These are phyloP conservation scores for Cardiocondyla obscurior DNA, from an alignment of 1,140 invertebrate species.

Conservation along the genomic window DNA sequence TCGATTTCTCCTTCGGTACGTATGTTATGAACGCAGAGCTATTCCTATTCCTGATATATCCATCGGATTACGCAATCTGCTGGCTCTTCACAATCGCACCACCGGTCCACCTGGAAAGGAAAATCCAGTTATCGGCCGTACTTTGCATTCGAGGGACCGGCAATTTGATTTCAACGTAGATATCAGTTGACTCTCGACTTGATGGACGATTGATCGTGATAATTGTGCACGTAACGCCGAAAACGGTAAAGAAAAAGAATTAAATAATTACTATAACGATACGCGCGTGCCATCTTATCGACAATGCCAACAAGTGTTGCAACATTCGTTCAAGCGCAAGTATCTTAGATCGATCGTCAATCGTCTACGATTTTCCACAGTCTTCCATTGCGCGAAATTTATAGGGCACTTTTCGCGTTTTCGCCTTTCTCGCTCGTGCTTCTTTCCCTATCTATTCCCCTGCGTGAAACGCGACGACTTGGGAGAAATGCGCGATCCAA, in stretches of 20 bases:
- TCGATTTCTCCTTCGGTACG: constrained; percentile 8
- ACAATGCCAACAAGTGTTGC: constrained; percentile 39
- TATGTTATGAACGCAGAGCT: not conserved
- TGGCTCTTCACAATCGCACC: constrained; percentile 10
- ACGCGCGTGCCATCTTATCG: not conserved
- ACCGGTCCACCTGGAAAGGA: constrained; percentile 19
- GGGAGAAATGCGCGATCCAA: constrained; percentile 41
- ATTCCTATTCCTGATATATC: constrained; percentile 31
- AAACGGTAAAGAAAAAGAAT: not conserved
- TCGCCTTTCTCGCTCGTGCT: not conserved
- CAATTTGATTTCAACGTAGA: constrained; percentile 55
- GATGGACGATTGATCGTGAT: not conserved
- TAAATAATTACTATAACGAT: not conserved
- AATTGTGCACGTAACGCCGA: not conserved
- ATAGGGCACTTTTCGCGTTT: constrained; percentile 58
- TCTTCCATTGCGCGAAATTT: constrained; percentile 42
- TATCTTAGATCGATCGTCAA: constrained; percentile 4
- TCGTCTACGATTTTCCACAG: constrained; percentile 27
- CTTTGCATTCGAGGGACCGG: constrained; percentile 53
- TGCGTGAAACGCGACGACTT: constrained; percentile 33
- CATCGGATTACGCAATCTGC: constrained; percentile 33
- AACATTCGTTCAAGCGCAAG: not conserved
- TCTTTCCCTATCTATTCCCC: constrained; percentile 49
- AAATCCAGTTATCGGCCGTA: constrained; percentile 60
- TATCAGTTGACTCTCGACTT: not conserved